A percentile compares a stretch with the other conserved stretches of the same genome.
Evolutionary conservation across 1,140 invertebrate species (phyloP).

Genomic region (Coenobita brevimanus): DNA sequence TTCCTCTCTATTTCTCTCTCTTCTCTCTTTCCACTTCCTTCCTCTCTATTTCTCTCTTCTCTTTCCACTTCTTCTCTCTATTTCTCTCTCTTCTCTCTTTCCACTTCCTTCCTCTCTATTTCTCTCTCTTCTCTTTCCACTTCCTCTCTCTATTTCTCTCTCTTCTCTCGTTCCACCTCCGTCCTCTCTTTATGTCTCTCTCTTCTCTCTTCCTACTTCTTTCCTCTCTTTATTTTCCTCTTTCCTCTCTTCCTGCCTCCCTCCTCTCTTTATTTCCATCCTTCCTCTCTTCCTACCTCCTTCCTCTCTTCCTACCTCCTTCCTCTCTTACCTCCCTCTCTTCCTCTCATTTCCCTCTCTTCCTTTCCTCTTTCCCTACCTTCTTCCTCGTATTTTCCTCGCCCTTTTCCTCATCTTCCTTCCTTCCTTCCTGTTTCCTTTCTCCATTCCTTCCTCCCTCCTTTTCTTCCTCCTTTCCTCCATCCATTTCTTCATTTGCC

Average conservation of each 20-base stretch:
- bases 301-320: neutral
- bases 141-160: neutral
- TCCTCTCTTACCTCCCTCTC: neutral
- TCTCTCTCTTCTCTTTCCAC: no score
- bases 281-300: neutral
- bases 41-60: neutral
- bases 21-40: no score
- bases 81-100: no score
- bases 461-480: neutral
- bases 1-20: no score
- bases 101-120: no score
- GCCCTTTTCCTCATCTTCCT: neutral
- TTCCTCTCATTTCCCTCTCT: neutral
- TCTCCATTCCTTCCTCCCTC: neutral
- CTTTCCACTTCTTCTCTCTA: neutral
- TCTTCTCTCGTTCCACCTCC: neutral
- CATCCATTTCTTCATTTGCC: neutral
- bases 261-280: neutral
- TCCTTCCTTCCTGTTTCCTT: neutral
- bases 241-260: neutral
- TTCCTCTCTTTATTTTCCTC: neutral
- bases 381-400: neutral
- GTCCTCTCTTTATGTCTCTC: neutral
- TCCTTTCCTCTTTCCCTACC: no score
- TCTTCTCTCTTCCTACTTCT: neutral